Base-by-base conservation (phyloP, 2,113 vertebrate genomes). In the Zingel zingel region DNA sequence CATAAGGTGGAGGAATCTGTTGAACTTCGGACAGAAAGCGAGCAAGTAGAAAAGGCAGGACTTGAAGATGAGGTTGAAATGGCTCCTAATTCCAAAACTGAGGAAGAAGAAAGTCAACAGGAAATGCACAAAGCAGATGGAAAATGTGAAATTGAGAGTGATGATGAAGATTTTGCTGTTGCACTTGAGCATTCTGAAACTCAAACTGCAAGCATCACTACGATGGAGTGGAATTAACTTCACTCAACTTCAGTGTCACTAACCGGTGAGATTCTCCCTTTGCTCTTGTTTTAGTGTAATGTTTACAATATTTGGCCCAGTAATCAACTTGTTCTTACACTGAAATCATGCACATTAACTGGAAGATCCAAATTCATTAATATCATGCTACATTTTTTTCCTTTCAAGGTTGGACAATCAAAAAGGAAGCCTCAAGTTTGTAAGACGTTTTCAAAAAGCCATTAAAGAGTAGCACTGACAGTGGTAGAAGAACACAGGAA, bases 141-240 rank as follows among this genome's bases (percentile, higher is more conserved):
- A 77, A 81, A 13, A 2, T 5, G 47, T 47, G 82, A 81, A 23
- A n/a, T 43, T 5, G 88, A 91, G 8, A 91, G 88, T 23, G 88
- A 92, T 45, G 84, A 72, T 0, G 90, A 90, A 72, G 85, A 92
- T 64, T 94, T 91, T 80, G 57, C 65, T 23, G 61, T 87, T n/a
- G 93, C 93, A 15, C 77, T 69, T 0, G 92, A 93, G 57, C 27
- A 88, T 53, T 79, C 67, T 2, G 83, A 79, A 54, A 57, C 5
- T 14, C 18, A 18, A 30, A 51, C 67, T 19, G 15, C 27, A 10
- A 66, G 43, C 3, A 5, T 74, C 13, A 23, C 65, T 6, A 58
- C 16, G 0, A 23, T 36, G 30, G 76, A 93, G 50, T 66, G 54
- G n/a, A 74, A 92, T 61, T 82, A 71, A 86, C 12, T 6, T 23